phyloP scores from a whole-genome alignment of 1,140 invertebrate species.

The Papilio aristodemus region DNA sequence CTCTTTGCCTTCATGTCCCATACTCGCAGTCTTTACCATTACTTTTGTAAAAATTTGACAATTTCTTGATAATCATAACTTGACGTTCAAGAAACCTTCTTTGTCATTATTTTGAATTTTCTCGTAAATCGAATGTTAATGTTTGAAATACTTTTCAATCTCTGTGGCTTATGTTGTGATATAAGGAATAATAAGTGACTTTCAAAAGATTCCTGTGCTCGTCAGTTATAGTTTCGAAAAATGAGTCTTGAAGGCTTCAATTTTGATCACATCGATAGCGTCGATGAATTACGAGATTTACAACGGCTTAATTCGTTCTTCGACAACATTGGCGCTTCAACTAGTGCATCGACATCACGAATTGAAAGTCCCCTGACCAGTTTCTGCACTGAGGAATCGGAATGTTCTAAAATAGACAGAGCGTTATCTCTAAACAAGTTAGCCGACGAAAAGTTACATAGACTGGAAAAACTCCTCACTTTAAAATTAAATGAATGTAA shows the following conservation, averaged over 20 bases:
- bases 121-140: neutral
- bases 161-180: neutral
- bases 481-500: constrained; percentile 53
- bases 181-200: neutral
- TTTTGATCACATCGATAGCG: constrained; percentile 45
- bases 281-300: constrained; percentile 56
- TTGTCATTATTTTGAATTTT: neutral
- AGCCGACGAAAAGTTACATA: constrained; percentile 56
- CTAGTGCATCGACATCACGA: constrained; percentile 37
- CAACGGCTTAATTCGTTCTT: constrained; percentile 49
- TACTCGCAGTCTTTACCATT: too few species aligned
- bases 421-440: constrained; percentile 59
- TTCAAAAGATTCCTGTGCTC: neutral
- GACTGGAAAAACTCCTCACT: constrained; percentile 53
- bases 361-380: constrained; percentile 26
- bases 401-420: constrained; percentile 52
- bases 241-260: constrained; percentile 44
- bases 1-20: too few species aligned
- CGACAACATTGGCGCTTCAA: constrained; percentile 43
- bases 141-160: neutral
- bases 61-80: too few species aligned
- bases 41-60: too few species aligned
- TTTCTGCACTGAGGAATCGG: constrained; percentile 15
- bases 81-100: neutral
- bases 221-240: neutral